Evolutionary conservation across 2,888 invertebrate species (phyloP).

Genomic region (Scaptomyza polygonia): DNA sequence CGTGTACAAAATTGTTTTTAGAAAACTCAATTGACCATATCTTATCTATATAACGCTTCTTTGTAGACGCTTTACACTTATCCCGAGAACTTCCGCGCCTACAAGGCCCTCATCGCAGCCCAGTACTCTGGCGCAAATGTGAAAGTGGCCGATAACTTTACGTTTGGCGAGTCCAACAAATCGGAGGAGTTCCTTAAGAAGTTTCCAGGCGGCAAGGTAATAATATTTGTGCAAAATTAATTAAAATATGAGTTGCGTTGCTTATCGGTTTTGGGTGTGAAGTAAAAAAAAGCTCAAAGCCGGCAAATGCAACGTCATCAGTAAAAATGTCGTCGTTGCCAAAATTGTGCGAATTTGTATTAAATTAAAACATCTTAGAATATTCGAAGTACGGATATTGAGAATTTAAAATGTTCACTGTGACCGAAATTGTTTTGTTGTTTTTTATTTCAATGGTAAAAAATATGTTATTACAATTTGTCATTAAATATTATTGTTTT

Average conservation of each 20-base stretch:
- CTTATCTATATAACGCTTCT: conserved; percentile 23
- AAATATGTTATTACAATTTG: too few relatives aligned
- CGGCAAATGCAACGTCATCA: conserved; percentile 69
- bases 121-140: conserved; percentile 96
- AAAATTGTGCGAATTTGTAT: neutral
- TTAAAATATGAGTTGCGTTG: neutral
- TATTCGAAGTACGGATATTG: too few relatives aligned
- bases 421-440: too few relatives aligned
- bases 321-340: conserved; percentile 16
- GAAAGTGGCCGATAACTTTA: conserved; percentile 93
- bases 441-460: too few relatives aligned
- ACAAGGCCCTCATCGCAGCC: conserved; percentile 98
- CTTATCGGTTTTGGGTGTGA: conserved; percentile 17
- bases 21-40: conserved; percentile 26
- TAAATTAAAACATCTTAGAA: too few relatives aligned
- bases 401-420: too few relatives aligned
- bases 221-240: conserved; percentile 56
- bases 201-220: conserved; percentile 98
- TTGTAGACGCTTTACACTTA: conserved; percentile 95
- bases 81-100: conserved; percentile 98
- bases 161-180: conserved; percentile 97
- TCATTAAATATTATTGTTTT: too few relatives aligned
- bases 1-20: conserved; percentile 1
- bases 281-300: conserved; percentile 21
- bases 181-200: conserved; percentile 93